These are phyloP conservation scores for Lagocephalus sceleratus DNA, from an alignment of 2,797 vertebrate genomes.

Conservation along the genomic window DNA sequence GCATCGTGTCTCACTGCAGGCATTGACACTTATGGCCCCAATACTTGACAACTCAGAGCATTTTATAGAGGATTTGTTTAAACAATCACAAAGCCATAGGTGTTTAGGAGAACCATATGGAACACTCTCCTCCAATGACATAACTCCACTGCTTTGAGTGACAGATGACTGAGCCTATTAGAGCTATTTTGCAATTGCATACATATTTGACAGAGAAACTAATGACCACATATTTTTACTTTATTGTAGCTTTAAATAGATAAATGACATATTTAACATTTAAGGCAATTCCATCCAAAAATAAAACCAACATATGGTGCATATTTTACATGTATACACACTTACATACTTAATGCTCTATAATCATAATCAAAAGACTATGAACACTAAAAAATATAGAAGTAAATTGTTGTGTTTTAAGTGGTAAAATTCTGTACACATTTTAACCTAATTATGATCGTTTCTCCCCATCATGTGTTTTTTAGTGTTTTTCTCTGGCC, in stretches of 20 bases:
- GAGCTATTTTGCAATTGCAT: not conserved
- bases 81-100: conserved; percentile 20
- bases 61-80: conserved; percentile 46
- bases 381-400: too few relatives aligned
- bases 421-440: not conserved
- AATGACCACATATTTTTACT: too few relatives aligned
- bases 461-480: conserved; percentile 67
- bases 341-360: too few relatives aligned
- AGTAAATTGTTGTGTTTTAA: not conserved
- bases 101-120: not conserved
- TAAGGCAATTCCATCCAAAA: too few relatives aligned
- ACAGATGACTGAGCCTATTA: conserved; percentile 21
- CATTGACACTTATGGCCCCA: conserved; percentile 11
- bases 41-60: conserved; percentile 4
- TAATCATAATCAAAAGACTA: too few relatives aligned
- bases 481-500: conserved; percentile 71
- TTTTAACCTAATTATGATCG: conserved; percentile 31
- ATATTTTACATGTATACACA: too few relatives aligned
- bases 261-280: too few relatives aligned
- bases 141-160: conserved; percentile 15
- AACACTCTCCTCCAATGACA: conserved; percentile 42
- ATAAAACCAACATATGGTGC: too few relatives aligned
- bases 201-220: too few relatives aligned
- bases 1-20: conserved; percentile 49
- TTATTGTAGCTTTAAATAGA: too few relatives aligned